These are phyloP conservation scores for Melieria crassipennis DNA, from an alignment of 2,888 invertebrate genomes.

Conservation along the genomic window DNA sequence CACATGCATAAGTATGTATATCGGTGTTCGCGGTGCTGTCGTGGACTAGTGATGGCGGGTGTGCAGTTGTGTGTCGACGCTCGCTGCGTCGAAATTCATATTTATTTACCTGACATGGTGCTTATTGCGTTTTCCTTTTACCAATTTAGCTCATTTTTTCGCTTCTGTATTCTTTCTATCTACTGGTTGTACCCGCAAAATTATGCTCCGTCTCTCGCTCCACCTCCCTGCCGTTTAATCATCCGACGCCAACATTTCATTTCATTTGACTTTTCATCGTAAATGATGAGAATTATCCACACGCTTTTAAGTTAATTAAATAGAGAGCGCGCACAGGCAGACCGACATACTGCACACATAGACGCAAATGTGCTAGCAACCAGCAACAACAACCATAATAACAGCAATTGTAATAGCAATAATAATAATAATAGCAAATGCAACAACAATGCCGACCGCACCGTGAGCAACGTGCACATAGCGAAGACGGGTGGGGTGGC, in stretches of 20 bases:
- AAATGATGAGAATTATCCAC: conserved; percentile 52
- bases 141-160: background rate
- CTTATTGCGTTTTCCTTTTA: too few relatives aligned
- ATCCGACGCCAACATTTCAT: conserved; percentile 24
- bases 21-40: too few relatives aligned
- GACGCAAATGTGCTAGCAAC: background rate
- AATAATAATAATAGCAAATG: conserved; percentile 5
- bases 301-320: conserved; percentile 64
- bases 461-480: background rate
- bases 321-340: conserved; percentile 39
- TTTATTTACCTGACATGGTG: too few relatives aligned
- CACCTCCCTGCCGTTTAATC: conserved; percentile 8
- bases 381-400: conserved; percentile 9
- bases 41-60: too few relatives aligned
- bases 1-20: too few relatives aligned
- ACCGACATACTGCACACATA: background rate
- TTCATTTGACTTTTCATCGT: conserved; percentile 36
- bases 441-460: conserved; percentile 6
- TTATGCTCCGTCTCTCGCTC: too few relatives aligned
- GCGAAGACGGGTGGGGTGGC: background rate
- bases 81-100: too few relatives aligned
- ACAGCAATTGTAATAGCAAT: conserved; percentile 13
- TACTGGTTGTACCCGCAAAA: background rate
- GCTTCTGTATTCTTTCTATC: background rate
- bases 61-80: too few relatives aligned